phyloP scores from a whole-genome alignment of 1,140 invertebrate genomes.

The Zaprionus kolodkinae region DNA sequence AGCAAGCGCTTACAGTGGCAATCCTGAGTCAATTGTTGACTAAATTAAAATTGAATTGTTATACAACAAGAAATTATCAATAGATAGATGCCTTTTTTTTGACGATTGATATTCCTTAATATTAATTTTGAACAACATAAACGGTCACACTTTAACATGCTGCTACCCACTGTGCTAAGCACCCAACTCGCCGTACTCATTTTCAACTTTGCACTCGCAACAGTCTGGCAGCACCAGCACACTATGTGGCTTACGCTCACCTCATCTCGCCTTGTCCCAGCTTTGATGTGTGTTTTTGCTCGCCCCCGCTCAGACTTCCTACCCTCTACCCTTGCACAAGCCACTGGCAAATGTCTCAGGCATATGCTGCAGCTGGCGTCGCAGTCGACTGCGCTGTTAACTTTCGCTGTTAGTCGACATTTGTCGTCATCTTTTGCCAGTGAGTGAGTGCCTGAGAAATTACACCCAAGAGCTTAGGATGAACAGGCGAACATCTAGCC shows the following conservation, averaged over 20 bases:
- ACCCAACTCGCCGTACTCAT: not conserved
- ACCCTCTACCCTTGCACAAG: not conserved
- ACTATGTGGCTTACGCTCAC: slow-evolving; percentile 21
- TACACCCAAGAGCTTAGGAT: slow-evolving; percentile 65
- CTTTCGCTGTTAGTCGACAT: slow-evolving; percentile 54
- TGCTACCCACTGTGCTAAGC: slow-evolving; percentile 34
- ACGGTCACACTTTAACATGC: not conserved
- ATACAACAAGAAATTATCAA: not conserved
- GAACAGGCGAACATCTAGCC: slow-evolving; percentile 18
- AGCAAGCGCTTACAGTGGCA: slow-evolving; percentile 20
- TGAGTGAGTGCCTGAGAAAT: slow-evolving; percentile 61
- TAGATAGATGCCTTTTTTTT: too few relatives aligned
- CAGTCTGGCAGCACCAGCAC: slow-evolving; percentile 58
- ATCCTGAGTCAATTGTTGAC: not conserved
- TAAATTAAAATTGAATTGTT: not conserved
- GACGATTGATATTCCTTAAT: not conserved
- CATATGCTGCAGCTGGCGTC: slow-evolving; percentile 42
- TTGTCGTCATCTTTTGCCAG: slow-evolving; percentile 38
- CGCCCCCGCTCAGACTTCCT: not conserved
- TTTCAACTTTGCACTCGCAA: slow-evolving; percentile 44
- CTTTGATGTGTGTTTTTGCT: not conserved
- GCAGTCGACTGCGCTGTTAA: slow-evolving; percentile 44
- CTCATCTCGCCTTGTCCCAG: slow-evolving; percentile 11
- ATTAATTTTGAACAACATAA: not conserved
- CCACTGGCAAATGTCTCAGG: slow-evolving; percentile 12